Evolutionary conservation across 2,797 vertebrate species (phyloP).

Genomic region (Sebastes itinus): DNA sequence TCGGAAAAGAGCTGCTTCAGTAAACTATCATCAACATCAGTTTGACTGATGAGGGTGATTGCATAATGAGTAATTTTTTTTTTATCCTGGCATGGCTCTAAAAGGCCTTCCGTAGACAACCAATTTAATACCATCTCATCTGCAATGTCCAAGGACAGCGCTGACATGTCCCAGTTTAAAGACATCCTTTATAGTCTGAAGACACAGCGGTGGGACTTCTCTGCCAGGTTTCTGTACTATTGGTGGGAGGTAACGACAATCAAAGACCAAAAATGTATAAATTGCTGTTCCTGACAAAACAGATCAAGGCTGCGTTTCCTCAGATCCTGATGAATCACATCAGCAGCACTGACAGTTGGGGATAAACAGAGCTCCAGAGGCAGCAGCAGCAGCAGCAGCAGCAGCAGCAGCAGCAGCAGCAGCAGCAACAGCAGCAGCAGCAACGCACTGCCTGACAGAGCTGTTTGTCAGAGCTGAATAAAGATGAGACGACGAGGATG

Average conservation of each 20-base stretch:
- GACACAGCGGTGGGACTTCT: background rate
- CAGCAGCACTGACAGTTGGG: background rate
- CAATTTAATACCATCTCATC: background rate
- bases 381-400: background rate
- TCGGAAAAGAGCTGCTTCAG: background rate
- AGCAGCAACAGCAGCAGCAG: background rate
- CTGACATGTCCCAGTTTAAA: background rate
- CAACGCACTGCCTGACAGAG: background rate
- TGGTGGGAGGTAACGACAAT: background rate
- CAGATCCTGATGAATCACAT: background rate
- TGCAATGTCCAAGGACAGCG: background rate
- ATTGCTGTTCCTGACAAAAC: background rate
- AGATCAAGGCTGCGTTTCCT: background rate
- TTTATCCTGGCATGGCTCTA: background rate
- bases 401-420: background rate
- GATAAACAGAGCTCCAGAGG: background rate
- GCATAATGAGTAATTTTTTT: background rate
- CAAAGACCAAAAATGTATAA: background rate
- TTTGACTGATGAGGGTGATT: background rate
- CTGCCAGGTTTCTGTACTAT: background rate
- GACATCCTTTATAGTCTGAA: background rate
- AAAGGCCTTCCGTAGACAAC: background rate
- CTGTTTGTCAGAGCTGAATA: conserved; percentile 11
- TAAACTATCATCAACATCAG: background rate
- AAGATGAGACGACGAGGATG: background rate